phyloP scores from a whole-genome alignment of 2,113 vertebrate genomes.

The Neolamprologus ventralis region DNA sequence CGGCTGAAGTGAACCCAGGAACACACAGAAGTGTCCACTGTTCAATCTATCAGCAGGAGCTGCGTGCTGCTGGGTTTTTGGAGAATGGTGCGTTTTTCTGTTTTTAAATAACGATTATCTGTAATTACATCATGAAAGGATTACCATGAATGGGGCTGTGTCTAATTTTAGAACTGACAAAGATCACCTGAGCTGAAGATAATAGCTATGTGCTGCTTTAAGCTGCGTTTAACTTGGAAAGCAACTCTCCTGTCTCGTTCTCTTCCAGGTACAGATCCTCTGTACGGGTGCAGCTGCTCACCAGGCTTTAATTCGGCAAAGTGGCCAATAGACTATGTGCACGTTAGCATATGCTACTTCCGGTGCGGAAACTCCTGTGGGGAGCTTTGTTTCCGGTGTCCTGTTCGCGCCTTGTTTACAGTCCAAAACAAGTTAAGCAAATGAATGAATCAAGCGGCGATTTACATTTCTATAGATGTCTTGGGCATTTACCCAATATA shows the following conservation, averaged over 20 bases:
- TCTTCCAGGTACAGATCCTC: background rate
- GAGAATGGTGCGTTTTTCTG: background rate
- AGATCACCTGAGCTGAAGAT: background rate
- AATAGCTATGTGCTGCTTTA: background rate
- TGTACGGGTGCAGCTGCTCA: background rate
- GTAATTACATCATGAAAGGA: background rate
- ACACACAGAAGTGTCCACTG: background rate
- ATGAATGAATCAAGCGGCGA: rapidly evolving
- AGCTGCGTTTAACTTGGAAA: background rate
- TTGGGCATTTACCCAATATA: rapidly evolving
- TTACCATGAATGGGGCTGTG: background rate
- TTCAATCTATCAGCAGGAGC: background rate
- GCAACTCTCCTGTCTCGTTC: background rate
- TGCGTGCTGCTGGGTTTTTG: background rate
- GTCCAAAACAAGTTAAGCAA: background rate
- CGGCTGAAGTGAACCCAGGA: background rate
- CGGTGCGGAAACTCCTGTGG: background rate
- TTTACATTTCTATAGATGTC: background rate
- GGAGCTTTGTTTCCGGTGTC: background rate
- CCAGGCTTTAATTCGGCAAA: background rate
- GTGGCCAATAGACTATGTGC: background rate
- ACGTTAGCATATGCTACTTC: background rate
- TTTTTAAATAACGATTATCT: background rate
- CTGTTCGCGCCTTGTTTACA: rapidly evolving
- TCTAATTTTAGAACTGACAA: background rate